Conservation (phyloP, 2,888 invertebrate species). For the Ochlodes sylvanus region DNA sequence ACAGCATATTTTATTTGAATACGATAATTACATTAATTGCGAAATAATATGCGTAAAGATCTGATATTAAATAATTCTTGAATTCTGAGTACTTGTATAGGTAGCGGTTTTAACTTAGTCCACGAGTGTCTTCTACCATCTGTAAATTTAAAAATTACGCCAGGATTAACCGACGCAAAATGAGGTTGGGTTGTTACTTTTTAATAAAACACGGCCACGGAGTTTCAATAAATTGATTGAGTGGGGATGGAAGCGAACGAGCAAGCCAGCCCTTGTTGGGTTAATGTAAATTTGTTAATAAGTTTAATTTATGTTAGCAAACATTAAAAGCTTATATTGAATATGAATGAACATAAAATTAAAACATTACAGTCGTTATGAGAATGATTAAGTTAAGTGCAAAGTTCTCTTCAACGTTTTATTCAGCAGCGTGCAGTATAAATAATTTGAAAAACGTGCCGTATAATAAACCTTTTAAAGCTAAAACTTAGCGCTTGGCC, state of each 20-base stretch:
- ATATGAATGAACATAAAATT: constrained; percentile 13
- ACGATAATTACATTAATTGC: too few species aligned
- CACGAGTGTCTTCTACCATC: not conserved
- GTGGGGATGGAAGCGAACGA: constrained; percentile 8
- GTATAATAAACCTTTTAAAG: constrained; percentile 37
- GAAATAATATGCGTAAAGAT: too few species aligned
- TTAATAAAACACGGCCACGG: constrained; percentile 2
- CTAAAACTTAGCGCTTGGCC: constrained; percentile 35
- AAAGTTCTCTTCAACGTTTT: constrained; percentile 22
- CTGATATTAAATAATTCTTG: too few species aligned
- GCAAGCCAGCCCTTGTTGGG: not conserved
- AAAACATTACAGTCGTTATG: constrained; percentile 16
- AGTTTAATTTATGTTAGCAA: constrained; percentile 10
- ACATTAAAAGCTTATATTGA: constrained; percentile 5
- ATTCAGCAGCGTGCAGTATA: constrained; percentile 21
- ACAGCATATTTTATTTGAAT: too few species aligned
- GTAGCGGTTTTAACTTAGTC: not conserved
- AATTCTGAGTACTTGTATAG: too few species aligned
- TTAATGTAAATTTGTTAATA: constrained; percentile 8
- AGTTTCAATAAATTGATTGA: constrained; percentile 4
- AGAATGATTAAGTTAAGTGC: constrained; percentile 19
- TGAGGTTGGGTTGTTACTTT: constrained; percentile 1
- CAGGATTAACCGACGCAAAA: not conserved
- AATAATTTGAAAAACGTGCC: constrained; percentile 34
- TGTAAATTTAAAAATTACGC: not conserved